Conservation (phyloP, 2,113 vertebrate genomes). For the Sinocyclocheilus anshuiensis region DNA sequence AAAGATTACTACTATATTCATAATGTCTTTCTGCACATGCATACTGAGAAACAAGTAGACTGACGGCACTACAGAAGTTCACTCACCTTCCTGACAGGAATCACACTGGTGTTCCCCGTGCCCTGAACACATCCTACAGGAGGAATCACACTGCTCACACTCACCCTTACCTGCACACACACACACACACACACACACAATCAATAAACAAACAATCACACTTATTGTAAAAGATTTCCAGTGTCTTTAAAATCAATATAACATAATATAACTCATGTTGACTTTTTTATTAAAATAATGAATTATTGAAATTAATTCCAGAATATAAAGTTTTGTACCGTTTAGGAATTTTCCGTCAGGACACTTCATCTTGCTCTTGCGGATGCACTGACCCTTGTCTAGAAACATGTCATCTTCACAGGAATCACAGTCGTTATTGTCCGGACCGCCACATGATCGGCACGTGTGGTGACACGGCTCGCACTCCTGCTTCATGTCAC, state of each 20-base stretch:
- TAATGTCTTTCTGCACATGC: not conserved
- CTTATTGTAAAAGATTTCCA: not conserved
- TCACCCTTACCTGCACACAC: slow-evolving; percentile 55
- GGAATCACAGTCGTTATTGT: slow-evolving; percentile 75
- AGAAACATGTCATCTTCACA: slow-evolving; percentile 71
- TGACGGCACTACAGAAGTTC: not conserved
- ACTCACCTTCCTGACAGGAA: slow-evolving; percentile 82
- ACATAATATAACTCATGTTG: not conserved
- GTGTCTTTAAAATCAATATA: not conserved
- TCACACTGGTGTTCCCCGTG: slow-evolving; percentile 70
- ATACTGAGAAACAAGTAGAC: not conserved
- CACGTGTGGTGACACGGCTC: slow-evolving; percentile 83
- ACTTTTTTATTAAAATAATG: too few species aligned
- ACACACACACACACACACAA: not conserved
- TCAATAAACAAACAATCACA: not conserved
- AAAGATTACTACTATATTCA: not conserved
- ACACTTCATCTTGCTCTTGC: slow-evolving; percentile 40
- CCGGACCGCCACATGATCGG: slow-evolving; percentile 76
- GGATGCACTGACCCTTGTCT: slow-evolving; percentile 71
- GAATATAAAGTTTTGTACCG: slow-evolving; percentile 68
- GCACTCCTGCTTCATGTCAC: slow-evolving; percentile 75
- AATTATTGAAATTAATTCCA: too few species aligned
- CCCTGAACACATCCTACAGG: slow-evolving; percentile 80
- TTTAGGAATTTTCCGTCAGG: slow-evolving; percentile 67
- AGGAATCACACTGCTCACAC: slow-evolving; percentile 71